Conservation (phyloP, 2,797 vertebrate species). For the Lepilemur septentrionalis region DNA sequence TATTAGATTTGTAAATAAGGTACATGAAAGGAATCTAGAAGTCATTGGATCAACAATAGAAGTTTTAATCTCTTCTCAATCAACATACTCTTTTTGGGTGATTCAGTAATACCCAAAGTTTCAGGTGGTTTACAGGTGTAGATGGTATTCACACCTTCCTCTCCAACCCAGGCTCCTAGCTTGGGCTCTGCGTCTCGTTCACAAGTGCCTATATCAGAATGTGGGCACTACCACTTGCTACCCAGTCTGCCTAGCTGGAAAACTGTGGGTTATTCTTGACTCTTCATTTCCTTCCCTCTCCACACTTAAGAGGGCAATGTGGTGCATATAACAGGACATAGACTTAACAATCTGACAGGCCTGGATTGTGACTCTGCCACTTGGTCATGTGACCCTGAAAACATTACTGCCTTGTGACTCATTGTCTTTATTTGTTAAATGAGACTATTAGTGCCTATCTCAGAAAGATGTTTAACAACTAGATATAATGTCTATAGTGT, state of each 20-base stretch:
- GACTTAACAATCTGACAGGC: not conserved
- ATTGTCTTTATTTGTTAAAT: slow-evolving; percentile 18
- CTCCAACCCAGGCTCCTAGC: not conserved
- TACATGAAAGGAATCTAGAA: not conserved
- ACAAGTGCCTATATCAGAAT: not conserved
- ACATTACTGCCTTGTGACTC: not conserved
- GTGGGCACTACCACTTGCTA: not conserved
- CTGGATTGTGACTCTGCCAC: not conserved
- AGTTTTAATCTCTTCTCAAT: not conserved
- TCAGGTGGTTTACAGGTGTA: not conserved
- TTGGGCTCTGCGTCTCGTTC: not conserved
- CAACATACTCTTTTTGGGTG: not conserved
- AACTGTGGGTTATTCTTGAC: not conserved
- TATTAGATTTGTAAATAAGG: not conserved
- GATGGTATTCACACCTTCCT: not conserved
- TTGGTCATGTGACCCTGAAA: not conserved
- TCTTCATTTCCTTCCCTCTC: not conserved
- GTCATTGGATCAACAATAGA: not conserved
- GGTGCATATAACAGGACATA: not conserved
- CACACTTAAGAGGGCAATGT: not conserved
- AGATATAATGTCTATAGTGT: not conserved
- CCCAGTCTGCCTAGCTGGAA: not conserved
- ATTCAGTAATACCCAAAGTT: not conserved
- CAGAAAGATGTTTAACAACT: not conserved
- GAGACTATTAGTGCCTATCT: not conserved